Evolutionary conservation across 2,797 vertebrate species (phyloP).

Genomic region (Rhadinocentrus ornatus): DNA sequence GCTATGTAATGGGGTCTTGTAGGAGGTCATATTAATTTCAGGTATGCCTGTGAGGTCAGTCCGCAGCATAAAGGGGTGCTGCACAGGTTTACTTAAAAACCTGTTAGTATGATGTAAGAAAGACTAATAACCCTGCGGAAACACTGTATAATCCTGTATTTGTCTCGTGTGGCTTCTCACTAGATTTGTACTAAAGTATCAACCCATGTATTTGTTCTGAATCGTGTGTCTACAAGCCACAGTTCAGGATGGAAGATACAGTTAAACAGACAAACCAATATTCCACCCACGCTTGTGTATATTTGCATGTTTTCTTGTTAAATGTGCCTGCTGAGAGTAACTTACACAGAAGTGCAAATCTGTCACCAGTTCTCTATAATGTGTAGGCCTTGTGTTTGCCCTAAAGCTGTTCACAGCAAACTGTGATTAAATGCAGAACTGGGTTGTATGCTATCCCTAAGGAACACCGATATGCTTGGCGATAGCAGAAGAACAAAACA

Average conservation of each 20-base stretch:
- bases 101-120: neutral
- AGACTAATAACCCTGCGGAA: neutral
- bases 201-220: slow-evolving; percentile 8
- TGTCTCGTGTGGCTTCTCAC: neutral
- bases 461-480: neutral
- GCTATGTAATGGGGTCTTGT: no score
- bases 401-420: slow-evolving; percentile 30
- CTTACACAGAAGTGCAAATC: slow-evolving; percentile 9
- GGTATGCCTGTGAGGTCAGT: no score
- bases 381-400: slow-evolving; percentile 22
- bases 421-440: slow-evolving; percentile 17
- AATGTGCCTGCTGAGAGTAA: slow-evolving; percentile 20
- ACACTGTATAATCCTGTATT: neutral
- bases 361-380: slow-evolving; percentile 12
- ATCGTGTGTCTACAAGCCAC: neutral
- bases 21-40: no score
- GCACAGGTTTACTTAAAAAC: no score
- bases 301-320: slow-evolving; percentile 30
- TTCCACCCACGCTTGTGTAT: slow-evolving; percentile 20
- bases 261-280: slow-evolving; percentile 15
- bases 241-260: neutral
- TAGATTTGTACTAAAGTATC: neutral
- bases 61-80: no score
- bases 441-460: slow-evolving; percentile 16
- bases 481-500: slow-evolving; percentile 26